These are phyloP conservation scores for Rotaria macrura DNA, from an alignment of 2,888 invertebrate species.

Conservation along the genomic window DNA sequence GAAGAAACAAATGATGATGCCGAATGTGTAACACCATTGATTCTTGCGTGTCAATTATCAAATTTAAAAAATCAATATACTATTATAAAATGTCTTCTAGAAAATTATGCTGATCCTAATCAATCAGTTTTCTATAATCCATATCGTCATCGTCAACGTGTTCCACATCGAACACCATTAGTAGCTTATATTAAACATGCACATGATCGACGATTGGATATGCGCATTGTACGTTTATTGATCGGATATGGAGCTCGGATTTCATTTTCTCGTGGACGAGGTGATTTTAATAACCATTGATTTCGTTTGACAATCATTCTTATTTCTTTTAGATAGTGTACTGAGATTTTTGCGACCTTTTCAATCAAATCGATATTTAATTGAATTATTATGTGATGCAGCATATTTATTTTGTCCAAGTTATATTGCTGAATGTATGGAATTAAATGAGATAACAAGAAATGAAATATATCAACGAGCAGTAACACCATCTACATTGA, in stretches of 20 bases:
- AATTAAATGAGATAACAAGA: conserved; percentile 60
- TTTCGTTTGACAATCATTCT: conserved; percentile 57
- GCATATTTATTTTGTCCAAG: conserved; percentile 68
- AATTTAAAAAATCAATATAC: conserved; percentile 39
- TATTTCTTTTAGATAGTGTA: conserved; percentile 54
- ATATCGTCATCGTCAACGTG: conserved; percentile 59
- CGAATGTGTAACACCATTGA: conserved; percentile 45
- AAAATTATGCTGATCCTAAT: conserved; percentile 43
- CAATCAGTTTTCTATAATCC: conserved; percentile 34
- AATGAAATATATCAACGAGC: conserved; percentile 55
- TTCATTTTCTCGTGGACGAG: conserved; percentile 51
- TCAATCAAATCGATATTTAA: conserved; percentile 55
- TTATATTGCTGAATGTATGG: conserved; percentile 65
- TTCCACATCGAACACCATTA: conserved; percentile 64
- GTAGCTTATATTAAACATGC: conserved; percentile 64
- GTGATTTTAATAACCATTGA: conserved; percentile 40
- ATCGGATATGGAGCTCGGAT: conserved; percentile 63
- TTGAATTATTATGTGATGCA: conserved; percentile 61
- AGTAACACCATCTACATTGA: conserved; percentile 37
- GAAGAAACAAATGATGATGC: conserved; percentile 44
- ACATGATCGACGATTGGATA: conserved; percentile 29
- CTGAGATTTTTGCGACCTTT: conserved; percentile 66
- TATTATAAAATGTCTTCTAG: conserved; percentile 41
- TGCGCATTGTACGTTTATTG: conserved; percentile 61
- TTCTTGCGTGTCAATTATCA: conserved; percentile 47